Evolutionary conservation across 1,140 invertebrate genomes (phyloP), one percentile per base, ranked within the genome.

Genomic region (Listronotus bonariensis): DNA sequence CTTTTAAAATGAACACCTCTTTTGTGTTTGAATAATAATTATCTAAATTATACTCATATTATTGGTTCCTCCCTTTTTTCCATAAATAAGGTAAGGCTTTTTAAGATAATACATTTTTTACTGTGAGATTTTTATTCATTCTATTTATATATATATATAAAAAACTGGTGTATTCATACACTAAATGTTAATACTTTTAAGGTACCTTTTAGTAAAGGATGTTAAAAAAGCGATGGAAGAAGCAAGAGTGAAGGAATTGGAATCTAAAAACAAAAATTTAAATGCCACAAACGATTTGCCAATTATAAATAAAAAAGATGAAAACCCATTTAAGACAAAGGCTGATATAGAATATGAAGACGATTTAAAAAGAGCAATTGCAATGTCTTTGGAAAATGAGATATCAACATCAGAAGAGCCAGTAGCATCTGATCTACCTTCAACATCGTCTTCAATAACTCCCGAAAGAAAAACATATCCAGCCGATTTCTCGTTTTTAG

Each of bases 131-230:
- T n/a, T n/a, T n/a, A n/a, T n/a, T n/a, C n/a, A n/a, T n/a, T n/a
- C n/a, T n/a, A n/a, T n/a, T n/a, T n/a, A n/a, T n/a, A n/a, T n/a
- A n/a, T n/a, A n/a, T n/a, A n/a, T n/a, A n/a, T n/a, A n/a, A n/a
- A n/a, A n/a, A n/a, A n/a, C n/a, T n/a, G n/a, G n/a, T n/a, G n/a
- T n/a, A n/a, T n/a, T n/a, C n/a, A n/a, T n/a, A n/a, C n/a, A n/a
- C n/a, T n/a, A n/a, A n/a, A n/a, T n/a, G 1, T 26, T 26, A 3
- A 14, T 9, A 45, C 12, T 52, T 59, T 59, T 11, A 36, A 69
- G 71, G 26, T 90, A 89, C 80, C 77, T 96, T 64, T 86, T 93
- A 60, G 86, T 94, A 14, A 92, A 88, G 74, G 82, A 86, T 81
- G 79, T 88, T 8, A 84, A 86, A 73, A 79, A 87, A 74, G 81